Conservation (phyloP, 2,888 invertebrate genomes). For the Caenorhabditis sp. region DNA sequence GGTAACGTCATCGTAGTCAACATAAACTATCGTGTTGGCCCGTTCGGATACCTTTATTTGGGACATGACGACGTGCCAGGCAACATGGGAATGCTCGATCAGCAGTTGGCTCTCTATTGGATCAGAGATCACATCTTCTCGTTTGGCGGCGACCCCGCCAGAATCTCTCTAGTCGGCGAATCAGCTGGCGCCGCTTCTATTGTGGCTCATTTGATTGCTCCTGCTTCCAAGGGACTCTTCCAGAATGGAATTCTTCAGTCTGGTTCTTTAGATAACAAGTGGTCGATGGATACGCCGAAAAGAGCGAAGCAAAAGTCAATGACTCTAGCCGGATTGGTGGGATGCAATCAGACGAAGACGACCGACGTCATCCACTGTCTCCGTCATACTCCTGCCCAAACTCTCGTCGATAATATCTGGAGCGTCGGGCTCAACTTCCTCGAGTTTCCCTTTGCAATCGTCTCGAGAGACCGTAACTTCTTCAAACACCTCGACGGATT, state of each 20-base stretch:
- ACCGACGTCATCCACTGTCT: slow-evolving; percentile 70
- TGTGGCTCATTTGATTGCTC: slow-evolving; percentile 86
- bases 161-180: slow-evolving; percentile 93
- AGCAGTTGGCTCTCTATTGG: slow-evolving; percentile 93
- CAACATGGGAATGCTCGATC: slow-evolving; percentile 94
- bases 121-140: slow-evolving; percentile 90
- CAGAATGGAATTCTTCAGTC: slow-evolving; percentile 93
- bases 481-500: slow-evolving; percentile 77
- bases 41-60: slow-evolving; percentile 93
- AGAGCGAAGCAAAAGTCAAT: slow-evolving; percentile 86
- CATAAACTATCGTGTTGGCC: slow-evolving; percentile 85
- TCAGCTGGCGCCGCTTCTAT: slow-evolving; percentile 91
- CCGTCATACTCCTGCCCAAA: slow-evolving; percentile 65
- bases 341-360: slow-evolving; percentile 83
- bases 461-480: slow-evolving; percentile 70
- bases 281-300: slow-evolving; percentile 94
- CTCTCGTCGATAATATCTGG: slow-evolving; percentile 78
- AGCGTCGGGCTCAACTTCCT: slow-evolving; percentile 73
- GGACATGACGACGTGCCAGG: slow-evolving; percentile 87
- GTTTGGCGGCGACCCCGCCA: slow-evolving; percentile 89
- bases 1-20: slow-evolving; percentile 94
- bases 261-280: slow-evolving; percentile 93
- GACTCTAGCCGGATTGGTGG: slow-evolving; percentile 88
- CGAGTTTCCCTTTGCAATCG: slow-evolving; percentile 79
- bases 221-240: slow-evolving; percentile 81